Evolutionary conservation across 2,113 vertebrate species (phyloP).

Genomic region (Danio rerio): DNA sequence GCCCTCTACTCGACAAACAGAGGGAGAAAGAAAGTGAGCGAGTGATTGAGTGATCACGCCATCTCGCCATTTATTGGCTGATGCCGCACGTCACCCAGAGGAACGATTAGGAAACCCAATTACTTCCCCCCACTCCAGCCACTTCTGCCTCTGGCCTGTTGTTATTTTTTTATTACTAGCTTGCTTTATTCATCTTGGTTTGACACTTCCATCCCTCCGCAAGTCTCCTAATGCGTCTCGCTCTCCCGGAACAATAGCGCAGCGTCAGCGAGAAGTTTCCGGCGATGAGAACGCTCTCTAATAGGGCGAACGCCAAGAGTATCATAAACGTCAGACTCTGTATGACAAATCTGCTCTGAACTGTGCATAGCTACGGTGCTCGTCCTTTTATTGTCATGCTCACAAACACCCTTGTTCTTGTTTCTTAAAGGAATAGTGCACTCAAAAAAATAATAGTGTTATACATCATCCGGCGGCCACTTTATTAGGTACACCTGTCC

Average conservation of each 20-base stretch:
- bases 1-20: slow-evolving; percentile 69
- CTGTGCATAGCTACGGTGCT: slow-evolving; percentile 4
- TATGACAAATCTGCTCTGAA: slow-evolving; percentile 30
- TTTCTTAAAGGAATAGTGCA: slow-evolving; percentile 6
- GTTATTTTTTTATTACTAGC: slow-evolving; percentile 77
- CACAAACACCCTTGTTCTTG: neutral
- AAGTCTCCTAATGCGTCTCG: slow-evolving; percentile 24
- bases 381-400: neutral
- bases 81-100: slow-evolving; percentile 75
- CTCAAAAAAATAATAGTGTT: neutral
- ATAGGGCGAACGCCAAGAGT: slow-evolving; percentile 24
- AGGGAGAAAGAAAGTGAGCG: slow-evolving; percentile 63
- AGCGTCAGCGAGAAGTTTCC: slow-evolving; percentile 11
- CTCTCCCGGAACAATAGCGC: slow-evolving; percentile 34
- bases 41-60: slow-evolving; percentile 76
- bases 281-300: slow-evolving; percentile 15
- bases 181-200: slow-evolving; percentile 72
- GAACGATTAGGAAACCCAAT: slow-evolving; percentile 78
- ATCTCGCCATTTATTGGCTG: slow-evolving; percentile 75
- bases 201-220: slow-evolving; percentile 61
- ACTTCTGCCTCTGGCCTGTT: slow-evolving; percentile 70
- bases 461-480: too few species aligned
- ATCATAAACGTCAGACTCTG: slow-evolving; percentile 29
- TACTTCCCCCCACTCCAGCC: slow-evolving; percentile 64
- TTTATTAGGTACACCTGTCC: too few species aligned